Evolutionary conservation across 2,113 vertebrate species (phyloP).

Genomic region (Eonycteris spelaea): DNA sequence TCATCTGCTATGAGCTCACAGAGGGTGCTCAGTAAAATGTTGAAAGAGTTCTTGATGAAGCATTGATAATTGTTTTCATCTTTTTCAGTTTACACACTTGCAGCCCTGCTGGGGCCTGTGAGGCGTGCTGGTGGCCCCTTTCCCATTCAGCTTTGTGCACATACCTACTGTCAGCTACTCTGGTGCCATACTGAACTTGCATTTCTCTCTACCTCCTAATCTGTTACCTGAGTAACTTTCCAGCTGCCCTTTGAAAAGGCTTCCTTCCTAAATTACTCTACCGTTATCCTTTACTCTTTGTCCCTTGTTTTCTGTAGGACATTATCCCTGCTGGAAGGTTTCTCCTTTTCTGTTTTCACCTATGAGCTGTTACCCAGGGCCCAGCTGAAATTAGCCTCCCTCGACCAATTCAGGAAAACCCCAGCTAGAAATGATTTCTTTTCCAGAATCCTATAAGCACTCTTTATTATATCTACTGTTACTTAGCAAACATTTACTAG

Average conservation of each 20-base stretch:
- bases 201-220: not conserved
- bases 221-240: not conserved
- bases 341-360: not conserved
- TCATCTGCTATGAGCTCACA: not conserved
- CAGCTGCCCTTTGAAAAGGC: not conserved
- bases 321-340: not conserved
- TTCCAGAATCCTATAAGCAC: not conserved
- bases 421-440: not conserved
- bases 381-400: not conserved
- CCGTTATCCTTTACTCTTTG: not conserved
- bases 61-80: not conserved
- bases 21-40: not conserved
- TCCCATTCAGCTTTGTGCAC: not conserved
- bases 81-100: not conserved
- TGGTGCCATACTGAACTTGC: not conserved
- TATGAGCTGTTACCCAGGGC: not conserved
- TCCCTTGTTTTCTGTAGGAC: not conserved
- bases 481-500: slow-evolving; percentile 33
- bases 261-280: not conserved
- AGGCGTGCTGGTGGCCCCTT: not conserved
- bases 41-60: not conserved
- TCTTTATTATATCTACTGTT: not conserved
- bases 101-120: not conserved
- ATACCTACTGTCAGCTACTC: not conserved
- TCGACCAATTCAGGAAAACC: not conserved